Base-by-base conservation (phyloP, 30 jellyfish, hydroid and myxozoan genomes). In the Cassiopea xamachana region DNA sequence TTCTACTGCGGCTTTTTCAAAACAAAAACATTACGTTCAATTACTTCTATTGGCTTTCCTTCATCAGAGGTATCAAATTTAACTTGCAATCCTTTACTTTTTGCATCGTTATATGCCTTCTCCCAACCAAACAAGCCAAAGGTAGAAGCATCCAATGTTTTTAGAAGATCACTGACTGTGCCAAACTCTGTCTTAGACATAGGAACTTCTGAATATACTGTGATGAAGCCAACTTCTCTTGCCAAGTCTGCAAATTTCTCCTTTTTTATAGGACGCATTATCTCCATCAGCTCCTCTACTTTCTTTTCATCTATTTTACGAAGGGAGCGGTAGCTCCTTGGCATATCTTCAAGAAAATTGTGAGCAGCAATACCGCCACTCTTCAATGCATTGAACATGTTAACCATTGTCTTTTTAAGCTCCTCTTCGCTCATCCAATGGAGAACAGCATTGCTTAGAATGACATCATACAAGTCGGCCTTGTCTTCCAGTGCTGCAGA, bases 371-470 rank as follows among this genome's bases (percentile, higher is more conserved):
- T 61, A 8, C 76, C 82, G 48, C 90, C 75, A n/a, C 55, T 27
- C 67, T 69, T 67, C 76, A 69, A 14, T 1, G 82, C 80, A 10
- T 16, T 46, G 67, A 82, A 80, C 60, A 47, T n/a, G 6, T 17
- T 55, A 19, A 12, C 43, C 64, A 80, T 60, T 1, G 89, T 80
- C 46, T 55, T 64, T 14, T 80, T 79, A 27, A 80, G 69, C 7
- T 80, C 89, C 7, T 80, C 80, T 15, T 80, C 79, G 15, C 49
- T 48, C 79, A 80, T 80, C 89, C 89, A 80, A 47, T 80, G 89
- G 2, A 80, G 62, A 15, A 80, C 89, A 60, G 79, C 19, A 60
- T 67, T 80, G 79, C 89, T 80, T 18, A 48, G 47, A 50, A 80
- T 55, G 43, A 80, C 89, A 80, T 80, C 89, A 43, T 80, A 80